Base-by-base conservation (phyloP, 2,888 invertebrate genomes). In the Sturmia bella region DNA sequence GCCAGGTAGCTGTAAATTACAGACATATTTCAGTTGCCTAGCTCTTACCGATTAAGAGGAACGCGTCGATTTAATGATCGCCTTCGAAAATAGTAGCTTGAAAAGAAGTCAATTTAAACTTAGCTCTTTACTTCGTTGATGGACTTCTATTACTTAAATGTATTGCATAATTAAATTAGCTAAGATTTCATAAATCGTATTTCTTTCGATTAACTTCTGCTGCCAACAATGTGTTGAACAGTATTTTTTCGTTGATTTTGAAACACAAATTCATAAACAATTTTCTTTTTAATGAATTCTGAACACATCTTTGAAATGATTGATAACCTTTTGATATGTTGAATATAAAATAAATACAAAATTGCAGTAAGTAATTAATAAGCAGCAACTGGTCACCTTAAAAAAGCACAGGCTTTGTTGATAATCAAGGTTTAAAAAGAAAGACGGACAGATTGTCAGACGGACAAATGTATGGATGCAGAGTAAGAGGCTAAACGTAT, bases 191-290 rank as follows among this genome's bases (percentile, higher is more conserved):
- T 64, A 43, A 37, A 15, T 63, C 54, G 32, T 15, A 54, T 43
- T 39, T 52, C 41, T 56, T 19, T 50, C 63, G 68, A 48, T 56
- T 76, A 32, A 76, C 41, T 72, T 76, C 50, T 41, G 21, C 48
- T 17, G 27, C 48, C 76, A 76, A 73, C 72, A 73, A 76, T 43
- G 68, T 81, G 68, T 73, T 63, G 54, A 76, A 68, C 68, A 37
- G 54, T 56, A 45, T 61, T 48, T 70, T 59, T 43, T 27, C 21
- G 15, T 39, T 56, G 54, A 75, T 70, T 63, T 72, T 72, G 37
- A 54, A 4, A 9, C 11, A 43, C 54, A 72, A 68, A 66, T 68
- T 54, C 48, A 37, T 27, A 50, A 72, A 24, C 54, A 17, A 9
- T 41, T 59, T 64, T 56, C 41, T 59, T 1, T 52, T 56, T 66